Evolutionary conservation across 2,113 vertebrate species (phyloP), one percentile per base, ranked within the genome.

Genomic region (Tyto alba): DNA sequence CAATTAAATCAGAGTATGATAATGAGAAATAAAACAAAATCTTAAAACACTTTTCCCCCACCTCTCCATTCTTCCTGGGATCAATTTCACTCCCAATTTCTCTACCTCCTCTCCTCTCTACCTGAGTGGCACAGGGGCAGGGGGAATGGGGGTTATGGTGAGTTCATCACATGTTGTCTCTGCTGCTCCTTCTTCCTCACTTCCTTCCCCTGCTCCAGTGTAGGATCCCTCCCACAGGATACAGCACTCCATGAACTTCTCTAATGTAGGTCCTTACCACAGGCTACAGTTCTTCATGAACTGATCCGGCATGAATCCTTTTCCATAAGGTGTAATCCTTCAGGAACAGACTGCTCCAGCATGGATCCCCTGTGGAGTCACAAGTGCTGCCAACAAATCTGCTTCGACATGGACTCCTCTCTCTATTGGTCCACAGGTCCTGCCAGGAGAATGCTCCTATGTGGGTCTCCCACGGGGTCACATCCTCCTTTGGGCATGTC

Each of bases 401-500:
- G 29, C 23, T 91, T 15, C 34, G 34, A 3, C 4, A 1, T 41
- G 43, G 63, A 12, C 6, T 81, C 13, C 5, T 75, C 17, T 57
- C 26, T 64, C 22, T 30, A 18, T 2, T 6, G 25, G 21, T 9
- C 3, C 21, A 15, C 19, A 62, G 25, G 6, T 62, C 15, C 25
- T 64, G 23, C 27, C 29, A 45, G 20, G 7, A 7, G 0, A 21
- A 15, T 45, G 15, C 18, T 60, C 9, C 38, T 41, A 13, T 5
- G 2, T 2, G 8, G 41, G 9, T 1, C n/a, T 11, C 9, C 29
- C 34, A n/a, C 0, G 1, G 23, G 32, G 8, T 50, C 17, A 18
- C 34, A 36, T 18, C 11, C 18, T 12, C 38, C 47, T 34, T 53
- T 3, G 2, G 36, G 10, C 18, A 63, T 34, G 25, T 8, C 16